Percentiles rank a stretch among this genome's conserved stretches.
Evolutionary conservation across 2,797 vertebrate species (phyloP).

Genomic region (Tapirus indicus): DNA sequence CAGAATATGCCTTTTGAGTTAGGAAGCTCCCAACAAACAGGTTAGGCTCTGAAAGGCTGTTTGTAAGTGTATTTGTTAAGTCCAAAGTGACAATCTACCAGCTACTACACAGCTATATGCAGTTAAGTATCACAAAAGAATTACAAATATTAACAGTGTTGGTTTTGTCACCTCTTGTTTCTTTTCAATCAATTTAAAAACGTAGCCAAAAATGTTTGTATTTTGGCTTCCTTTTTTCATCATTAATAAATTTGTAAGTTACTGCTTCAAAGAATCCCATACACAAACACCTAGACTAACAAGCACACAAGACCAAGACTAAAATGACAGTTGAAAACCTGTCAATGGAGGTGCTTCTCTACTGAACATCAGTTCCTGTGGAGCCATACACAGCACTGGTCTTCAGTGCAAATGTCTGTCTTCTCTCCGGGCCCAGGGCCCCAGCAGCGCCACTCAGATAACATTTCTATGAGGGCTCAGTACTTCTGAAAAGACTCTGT

Average conservation of each 20-base stretch:
- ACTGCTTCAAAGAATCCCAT: not conserved
- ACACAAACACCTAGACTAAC: not conserved
- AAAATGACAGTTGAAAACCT: not conserved
- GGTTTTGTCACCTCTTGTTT: not conserved
- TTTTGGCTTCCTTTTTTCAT: not conserved
- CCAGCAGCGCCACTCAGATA: not conserved
- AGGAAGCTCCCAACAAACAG: not conserved
- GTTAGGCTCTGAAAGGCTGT: not conserved
- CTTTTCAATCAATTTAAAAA: not conserved
- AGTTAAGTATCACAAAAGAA: not conserved
- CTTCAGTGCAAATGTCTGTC: not conserved
- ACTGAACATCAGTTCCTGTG: too few relatives aligned
- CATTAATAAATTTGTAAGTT: not conserved
- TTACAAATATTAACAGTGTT: not conserved
- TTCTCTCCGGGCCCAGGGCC: not conserved
- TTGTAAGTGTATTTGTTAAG: not conserved
- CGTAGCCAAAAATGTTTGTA: not conserved
- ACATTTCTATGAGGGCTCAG: not conserved
- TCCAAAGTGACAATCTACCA: not conserved
- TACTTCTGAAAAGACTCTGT: not conserved
- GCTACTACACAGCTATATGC: not conserved
- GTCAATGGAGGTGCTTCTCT: not conserved
- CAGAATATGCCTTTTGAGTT: not conserved
- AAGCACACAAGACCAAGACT: not conserved
- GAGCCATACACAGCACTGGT: not conserved